A percentile compares a stretch with the other conserved stretches of the same genome.
Conservation (phyloP, 1,140 invertebrate genomes). For the Drosophila miranda region DNA sequence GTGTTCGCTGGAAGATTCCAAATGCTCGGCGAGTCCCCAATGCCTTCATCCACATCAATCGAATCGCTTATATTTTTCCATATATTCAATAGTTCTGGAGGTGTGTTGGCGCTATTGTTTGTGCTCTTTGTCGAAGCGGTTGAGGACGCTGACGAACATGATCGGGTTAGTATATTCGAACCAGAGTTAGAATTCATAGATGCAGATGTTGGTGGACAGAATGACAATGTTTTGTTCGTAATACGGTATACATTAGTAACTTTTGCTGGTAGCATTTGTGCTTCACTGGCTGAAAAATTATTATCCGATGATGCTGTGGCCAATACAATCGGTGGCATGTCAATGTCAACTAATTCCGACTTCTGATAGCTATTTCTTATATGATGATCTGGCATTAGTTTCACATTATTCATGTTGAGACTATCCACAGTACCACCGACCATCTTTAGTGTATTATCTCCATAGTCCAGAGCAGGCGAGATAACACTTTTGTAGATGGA, state of each 20-base stretch:
- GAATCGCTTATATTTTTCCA: conserved; percentile 85
- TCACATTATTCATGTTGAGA: conserved; percentile 10
- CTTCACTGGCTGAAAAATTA: conserved; percentile 15
- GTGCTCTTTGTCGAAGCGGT: conserved; percentile 87
- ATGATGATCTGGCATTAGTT: conserved; percentile 29
- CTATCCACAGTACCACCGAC: conserved; percentile 9
- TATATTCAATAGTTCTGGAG: conserved; percentile 88
- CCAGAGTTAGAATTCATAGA: conserved; percentile 18
- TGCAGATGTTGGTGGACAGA: conserved; percentile 39
- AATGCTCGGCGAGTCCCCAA: conserved; percentile 92
- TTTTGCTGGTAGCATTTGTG: conserved; percentile 15
- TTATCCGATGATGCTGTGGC: conserved; percentile 10
- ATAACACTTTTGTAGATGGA: conserved; percentile 87
- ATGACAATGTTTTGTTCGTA: conserved; percentile 32
- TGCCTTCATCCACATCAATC: conserved; percentile 90
- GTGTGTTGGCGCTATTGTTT: conserved; percentile 78
- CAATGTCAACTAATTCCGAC: conserved; percentile 18
- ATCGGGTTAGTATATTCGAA: conserved; percentile 83
- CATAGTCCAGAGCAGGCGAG: conserved; percentile 84
- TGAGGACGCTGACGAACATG: conserved; percentile 87
- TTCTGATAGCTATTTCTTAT: conserved; percentile 28
- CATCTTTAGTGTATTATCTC: conserved; percentile 61
- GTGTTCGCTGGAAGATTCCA: conserved; percentile 86
- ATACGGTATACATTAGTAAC: conserved; percentile 38
- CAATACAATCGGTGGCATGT: conserved; percentile 3